Evolutionary conservation across 2,113 vertebrate genomes (phyloP).

Genomic region (Phrynocephalus versicolor): DNA sequence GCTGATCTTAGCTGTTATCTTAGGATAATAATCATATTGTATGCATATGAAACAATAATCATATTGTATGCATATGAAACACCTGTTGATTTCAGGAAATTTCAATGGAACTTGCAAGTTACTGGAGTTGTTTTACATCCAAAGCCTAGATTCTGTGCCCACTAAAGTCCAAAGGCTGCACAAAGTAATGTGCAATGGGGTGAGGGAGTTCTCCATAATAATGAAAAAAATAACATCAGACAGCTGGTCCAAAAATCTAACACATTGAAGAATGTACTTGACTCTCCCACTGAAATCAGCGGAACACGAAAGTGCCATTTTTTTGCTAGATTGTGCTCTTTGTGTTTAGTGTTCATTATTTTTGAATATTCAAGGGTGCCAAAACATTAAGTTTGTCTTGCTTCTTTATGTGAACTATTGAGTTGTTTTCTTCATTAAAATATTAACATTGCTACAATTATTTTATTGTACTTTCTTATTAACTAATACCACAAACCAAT

Average conservation of each 20-base stretch:
- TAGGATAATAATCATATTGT: conserved; percentile 17
- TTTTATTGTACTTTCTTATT: conserved; percentile 55
- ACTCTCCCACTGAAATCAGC: neutral
- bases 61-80: neutral
- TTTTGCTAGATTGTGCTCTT: neutral
- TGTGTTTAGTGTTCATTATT: fast-evolving
- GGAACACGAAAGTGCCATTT: neutral
- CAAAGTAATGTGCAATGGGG: neutral
- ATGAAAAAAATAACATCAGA: conserved; percentile 27
- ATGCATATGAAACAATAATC: conserved; percentile 1
- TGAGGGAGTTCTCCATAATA: conserved; percentile 10
- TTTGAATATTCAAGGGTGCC: conserved; percentile 28
- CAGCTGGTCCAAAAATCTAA: conserved; percentile 4
- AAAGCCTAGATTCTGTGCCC: neutral
- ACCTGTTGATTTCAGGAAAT: conserved; percentile 17
- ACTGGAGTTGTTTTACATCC: conserved; percentile 1
- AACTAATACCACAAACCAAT: conserved; percentile 63
- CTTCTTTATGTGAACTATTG: conserved; percentile 45
- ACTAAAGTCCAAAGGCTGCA: fast-evolving
- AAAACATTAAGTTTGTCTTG: conserved; percentile 43
- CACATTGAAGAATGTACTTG: neutral
- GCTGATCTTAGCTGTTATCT: neutral
- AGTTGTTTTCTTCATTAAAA: conserved; percentile 52
- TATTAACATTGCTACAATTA: conserved; percentile 31
- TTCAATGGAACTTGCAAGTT: neutral